Base-by-base conservation (phyloP, 2,113 vertebrate genomes). In the Cyphomyrus plagiostoma region DNA sequence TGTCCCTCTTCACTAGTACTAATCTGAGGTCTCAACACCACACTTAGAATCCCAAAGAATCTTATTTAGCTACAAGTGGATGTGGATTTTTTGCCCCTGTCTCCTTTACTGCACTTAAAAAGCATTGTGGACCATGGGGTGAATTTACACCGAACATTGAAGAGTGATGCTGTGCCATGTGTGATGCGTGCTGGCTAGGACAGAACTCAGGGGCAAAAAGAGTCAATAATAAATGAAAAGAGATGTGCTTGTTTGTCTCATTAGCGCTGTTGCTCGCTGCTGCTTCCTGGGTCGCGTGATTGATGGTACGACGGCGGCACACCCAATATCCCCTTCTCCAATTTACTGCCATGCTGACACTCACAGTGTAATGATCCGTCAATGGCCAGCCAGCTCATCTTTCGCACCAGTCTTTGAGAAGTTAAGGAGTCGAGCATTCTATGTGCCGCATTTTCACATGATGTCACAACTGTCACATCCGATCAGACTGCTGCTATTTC, bases 171-270 rank as follows among this genome's bases (percentile, higher is more conserved):
- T 53, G 48, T 49, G 53, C 48, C 21, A 3, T 49, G n/a, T 86
- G 53, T 4, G 89, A 70, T 89, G 13, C 89, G 91, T 88, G 52
- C 58, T 39, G 46, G 9, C 83, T 86, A 1, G 49, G 82, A 10
- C 35, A 26, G 10, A 53, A 49, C 58, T 4, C 30, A 3, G 66
- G 49, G 35, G 77, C 52, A 42, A 30, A 39, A 48, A 45, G 15
- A 87, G 85, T 88, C 89, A 58, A 49, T 90, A 88, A 62, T 89
- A 74, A 84, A 89, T 89, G 86, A 91, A 89, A 26, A 30, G 88
- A 89, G 86, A 84, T 62, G 45, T 6, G 8, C 52, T 89, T 86
- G 66, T 91, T 89, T 19, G 30, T 89, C 90, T 89, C 82, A 70
- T 91, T 89, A 89, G 88, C 9, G 23, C 58, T 48, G 82, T 86